A percentile compares a stretch with the other conserved stretches of the same genome.
Conservation (phyloP, 2,797 vertebrate genomes). For the Alfaro cultratus region DNA sequence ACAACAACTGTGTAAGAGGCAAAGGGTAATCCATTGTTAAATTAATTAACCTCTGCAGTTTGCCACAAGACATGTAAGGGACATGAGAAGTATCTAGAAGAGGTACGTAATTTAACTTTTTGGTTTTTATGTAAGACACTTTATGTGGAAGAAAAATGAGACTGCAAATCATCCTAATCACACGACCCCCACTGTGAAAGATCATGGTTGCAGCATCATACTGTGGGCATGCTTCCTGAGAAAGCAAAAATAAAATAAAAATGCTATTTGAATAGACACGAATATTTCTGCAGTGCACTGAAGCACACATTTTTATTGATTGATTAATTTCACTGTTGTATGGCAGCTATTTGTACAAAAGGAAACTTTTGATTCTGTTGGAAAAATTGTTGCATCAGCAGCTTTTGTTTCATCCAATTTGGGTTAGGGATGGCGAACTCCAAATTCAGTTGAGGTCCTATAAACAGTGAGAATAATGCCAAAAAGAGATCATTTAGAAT, state of each 20-base stretch:
- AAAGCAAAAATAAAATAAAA: too few relatives aligned
- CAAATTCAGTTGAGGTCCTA: neutral
- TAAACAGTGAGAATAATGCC: neutral
- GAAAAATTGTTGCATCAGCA: neutral
- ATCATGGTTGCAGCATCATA: too few relatives aligned
- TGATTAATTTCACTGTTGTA: neutral
- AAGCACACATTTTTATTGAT: neutral
- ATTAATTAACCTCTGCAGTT: neutral
- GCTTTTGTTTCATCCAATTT: neutral
- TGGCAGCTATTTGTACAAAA: neutral
- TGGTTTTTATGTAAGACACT: too few relatives aligned
- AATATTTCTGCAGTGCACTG: too few relatives aligned
- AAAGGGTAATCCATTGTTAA: neutral
- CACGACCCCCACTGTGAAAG: too few relatives aligned
- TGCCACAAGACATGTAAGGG: neutral
- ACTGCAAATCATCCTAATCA: too few relatives aligned
- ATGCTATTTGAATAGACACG: too few relatives aligned
- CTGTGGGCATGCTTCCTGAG: too few relatives aligned
- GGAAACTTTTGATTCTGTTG: neutral
- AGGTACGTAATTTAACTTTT: neutral
- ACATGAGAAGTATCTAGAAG: neutral
- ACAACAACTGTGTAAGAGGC: neutral
- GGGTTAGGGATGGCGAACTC: too few relatives aligned
- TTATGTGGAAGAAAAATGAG: too few relatives aligned
- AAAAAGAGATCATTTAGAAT: neutral